phyloP scores from a whole-genome alignment of 2,113 vertebrate genomes.

The Corvus cornix region DNA sequence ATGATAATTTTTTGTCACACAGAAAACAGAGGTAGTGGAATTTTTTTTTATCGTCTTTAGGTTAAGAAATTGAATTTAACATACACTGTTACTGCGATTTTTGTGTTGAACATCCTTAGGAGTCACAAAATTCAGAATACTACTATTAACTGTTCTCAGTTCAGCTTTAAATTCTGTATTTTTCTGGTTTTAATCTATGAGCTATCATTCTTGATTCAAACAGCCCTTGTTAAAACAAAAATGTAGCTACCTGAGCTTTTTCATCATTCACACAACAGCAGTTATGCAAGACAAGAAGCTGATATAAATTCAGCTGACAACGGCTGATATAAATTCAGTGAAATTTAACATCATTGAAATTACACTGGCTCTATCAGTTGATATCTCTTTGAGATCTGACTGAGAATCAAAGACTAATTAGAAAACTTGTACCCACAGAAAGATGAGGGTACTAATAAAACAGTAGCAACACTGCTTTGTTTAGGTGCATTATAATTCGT shows the following conservation, averaged over 20 bases:
- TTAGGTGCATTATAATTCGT: not conserved
- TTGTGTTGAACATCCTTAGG: not conserved
- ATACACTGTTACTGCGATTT: not conserved
- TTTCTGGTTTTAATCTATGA: not conserved
- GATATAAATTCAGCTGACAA: not conserved
- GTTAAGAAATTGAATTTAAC: not conserved
- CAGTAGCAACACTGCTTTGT: not conserved
- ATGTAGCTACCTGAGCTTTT: not conserved
- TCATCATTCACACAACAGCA: not conserved
- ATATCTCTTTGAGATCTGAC: not conserved
- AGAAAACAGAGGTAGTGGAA: not conserved
- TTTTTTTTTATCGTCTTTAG: not conserved
- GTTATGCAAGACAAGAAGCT: not conserved
- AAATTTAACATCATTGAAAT: not conserved
- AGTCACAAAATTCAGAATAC: not conserved
- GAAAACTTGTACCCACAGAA: not conserved
- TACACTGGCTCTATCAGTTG: not conserved
- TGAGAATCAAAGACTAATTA: not conserved
- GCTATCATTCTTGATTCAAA: not conserved
- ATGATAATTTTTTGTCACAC: not conserved
- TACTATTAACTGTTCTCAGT: not conserved
- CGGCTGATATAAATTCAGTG: not conserved
- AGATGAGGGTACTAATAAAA: not conserved
- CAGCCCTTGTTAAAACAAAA: not conserved
- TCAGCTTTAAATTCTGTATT: not conserved